These are phyloP conservation scores for Spondyliosoma cantharus DNA, from an alignment of 2,797 vertebrate species.

Conservation along the genomic window DNA sequence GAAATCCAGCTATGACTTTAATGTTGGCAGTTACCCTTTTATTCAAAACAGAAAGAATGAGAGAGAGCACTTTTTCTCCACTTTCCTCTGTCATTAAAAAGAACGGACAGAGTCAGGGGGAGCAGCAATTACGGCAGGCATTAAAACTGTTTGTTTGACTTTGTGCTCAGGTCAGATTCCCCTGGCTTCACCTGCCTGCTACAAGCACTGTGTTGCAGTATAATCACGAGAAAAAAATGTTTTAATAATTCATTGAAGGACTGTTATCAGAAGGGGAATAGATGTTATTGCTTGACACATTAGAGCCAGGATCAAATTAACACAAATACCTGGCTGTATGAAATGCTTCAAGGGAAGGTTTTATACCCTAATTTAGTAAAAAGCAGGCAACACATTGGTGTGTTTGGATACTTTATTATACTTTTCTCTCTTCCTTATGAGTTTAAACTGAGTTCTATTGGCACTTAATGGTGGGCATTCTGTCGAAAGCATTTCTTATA, in stretches of 20 bases:
- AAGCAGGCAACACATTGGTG: conserved; percentile 51
- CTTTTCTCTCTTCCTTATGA: conserved; percentile 12
- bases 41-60: conserved; percentile 64
- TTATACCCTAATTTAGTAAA: conserved; percentile 72
- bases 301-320: conserved; percentile 61
- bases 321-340: conserved; percentile 65
- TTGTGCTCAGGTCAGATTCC: conserved; percentile 72
- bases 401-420: conserved; percentile 43
- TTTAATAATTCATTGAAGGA: conserved; percentile 76
- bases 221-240: conserved; percentile 53
- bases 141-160: conserved; percentile 78
- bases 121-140: conserved; percentile 71
- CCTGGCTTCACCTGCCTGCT: conserved; percentile 67
- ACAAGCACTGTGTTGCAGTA: conserved; percentile 41
- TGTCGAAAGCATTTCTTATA: conserved; percentile 30
- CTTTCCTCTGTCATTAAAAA: conserved; percentile 70
- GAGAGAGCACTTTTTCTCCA: conserved; percentile 59
- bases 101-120: conserved; percentile 51
- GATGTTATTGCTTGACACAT: conserved; percentile 57
- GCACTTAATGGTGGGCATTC: conserved; percentile 32
- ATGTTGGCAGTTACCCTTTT: conserved; percentile 72
- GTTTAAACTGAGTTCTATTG: conserved; percentile 6
- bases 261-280: conserved; percentile 71
- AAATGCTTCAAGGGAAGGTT: conserved; percentile 63
- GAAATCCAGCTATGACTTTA: conserved; percentile 77